phyloP scores from a whole-genome alignment of 2,888 invertebrate species.

The Apamea monoglypha region DNA sequence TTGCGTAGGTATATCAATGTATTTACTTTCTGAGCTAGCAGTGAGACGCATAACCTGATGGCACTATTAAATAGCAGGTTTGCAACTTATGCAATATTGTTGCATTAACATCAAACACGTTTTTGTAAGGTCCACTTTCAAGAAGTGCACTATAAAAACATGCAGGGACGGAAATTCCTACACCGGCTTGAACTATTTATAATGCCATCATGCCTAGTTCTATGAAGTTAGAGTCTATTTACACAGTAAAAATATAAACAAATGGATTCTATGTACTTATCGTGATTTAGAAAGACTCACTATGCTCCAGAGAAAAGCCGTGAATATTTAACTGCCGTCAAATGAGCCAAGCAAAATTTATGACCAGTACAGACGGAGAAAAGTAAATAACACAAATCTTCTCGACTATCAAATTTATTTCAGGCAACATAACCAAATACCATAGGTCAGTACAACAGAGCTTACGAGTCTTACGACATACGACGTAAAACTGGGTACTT shows the following conservation, averaged over 20 bases:
- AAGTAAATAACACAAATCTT: slow-evolving; percentile 49
- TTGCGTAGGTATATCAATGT: neutral
- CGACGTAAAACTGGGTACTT: slow-evolving; percentile 33
- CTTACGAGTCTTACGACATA: slow-evolving; percentile 37
- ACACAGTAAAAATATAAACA: neutral
- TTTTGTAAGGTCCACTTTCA: slow-evolving; percentile 21
- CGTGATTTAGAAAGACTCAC: slow-evolving; percentile 3
- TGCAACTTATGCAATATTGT: slow-evolving; percentile 32
- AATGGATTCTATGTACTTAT: neutral
- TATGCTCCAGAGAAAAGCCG: slow-evolving; percentile 1
- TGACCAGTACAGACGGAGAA: slow-evolving; percentile 27
- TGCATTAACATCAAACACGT: slow-evolving; percentile 33
- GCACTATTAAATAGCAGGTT: neutral
- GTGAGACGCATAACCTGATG: neutral
- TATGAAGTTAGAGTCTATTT: neutral
- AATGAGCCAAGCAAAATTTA: slow-evolving; percentile 48
- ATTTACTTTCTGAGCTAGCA: neutral
- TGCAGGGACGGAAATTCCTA: slow-evolving; percentile 28
- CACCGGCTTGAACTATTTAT: slow-evolving; percentile 1
- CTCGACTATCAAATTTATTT: slow-evolving; percentile 52
- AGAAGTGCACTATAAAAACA: slow-evolving; percentile 27
- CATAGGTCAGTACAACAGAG: slow-evolving; percentile 43
- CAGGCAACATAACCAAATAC: slow-evolving; percentile 48
- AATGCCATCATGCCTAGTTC: slow-evolving; percentile 17
- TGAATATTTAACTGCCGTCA: slow-evolving; percentile 28